Percentiles rank a stretch among this genome's conserved stretches.
Evolutionary conservation across 2,888 invertebrate genomes (phyloP).

Genomic region (Nymphalis c-album): DNA sequence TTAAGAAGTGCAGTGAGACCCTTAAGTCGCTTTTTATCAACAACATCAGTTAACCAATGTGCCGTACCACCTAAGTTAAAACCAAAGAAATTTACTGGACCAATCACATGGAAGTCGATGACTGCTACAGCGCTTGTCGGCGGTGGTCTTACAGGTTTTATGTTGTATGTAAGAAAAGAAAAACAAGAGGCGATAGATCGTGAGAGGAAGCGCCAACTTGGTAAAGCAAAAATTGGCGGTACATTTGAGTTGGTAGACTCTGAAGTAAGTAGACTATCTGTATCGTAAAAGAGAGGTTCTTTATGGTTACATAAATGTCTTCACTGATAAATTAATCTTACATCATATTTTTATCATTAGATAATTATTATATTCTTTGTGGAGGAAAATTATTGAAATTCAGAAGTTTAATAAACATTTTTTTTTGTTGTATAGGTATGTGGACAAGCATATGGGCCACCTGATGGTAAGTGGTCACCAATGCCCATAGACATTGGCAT

Average conservation of each 20-base stretch:
- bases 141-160: constrained; percentile 84
- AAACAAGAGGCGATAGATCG: constrained; percentile 88
- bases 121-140: constrained; percentile 85
- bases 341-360: constrained; percentile 8
- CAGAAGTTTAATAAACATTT: neutral
- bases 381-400: neutral
- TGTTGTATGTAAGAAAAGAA: constrained; percentile 89
- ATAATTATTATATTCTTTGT: constrained; percentile 10
- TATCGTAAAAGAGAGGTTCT: neutral
- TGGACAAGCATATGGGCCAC: no score
- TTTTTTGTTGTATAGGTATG: no score
- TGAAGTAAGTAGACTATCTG: constrained; percentile 56
- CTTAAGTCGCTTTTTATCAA: constrained; percentile 58
- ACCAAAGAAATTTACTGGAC: constrained; percentile 70
- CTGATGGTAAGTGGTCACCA: no score
- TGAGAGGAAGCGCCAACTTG: constrained; percentile 90
- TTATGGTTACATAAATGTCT: neutral
- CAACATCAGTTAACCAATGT: constrained; percentile 58
- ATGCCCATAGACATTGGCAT: no score
- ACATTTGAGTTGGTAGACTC: constrained; percentile 91
- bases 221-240: constrained; percentile 97
- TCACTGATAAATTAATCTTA: neutral
- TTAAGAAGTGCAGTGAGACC: constrained; percentile 52
- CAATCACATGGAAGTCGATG: constrained; percentile 92
- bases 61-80: constrained; percentile 60